Percentiles rank a stretch among this genome's conserved stretches.
Evolutionary conservation across 2,113 vertebrate genomes (phyloP).

Genomic region (Etheostoma cragini): DNA sequence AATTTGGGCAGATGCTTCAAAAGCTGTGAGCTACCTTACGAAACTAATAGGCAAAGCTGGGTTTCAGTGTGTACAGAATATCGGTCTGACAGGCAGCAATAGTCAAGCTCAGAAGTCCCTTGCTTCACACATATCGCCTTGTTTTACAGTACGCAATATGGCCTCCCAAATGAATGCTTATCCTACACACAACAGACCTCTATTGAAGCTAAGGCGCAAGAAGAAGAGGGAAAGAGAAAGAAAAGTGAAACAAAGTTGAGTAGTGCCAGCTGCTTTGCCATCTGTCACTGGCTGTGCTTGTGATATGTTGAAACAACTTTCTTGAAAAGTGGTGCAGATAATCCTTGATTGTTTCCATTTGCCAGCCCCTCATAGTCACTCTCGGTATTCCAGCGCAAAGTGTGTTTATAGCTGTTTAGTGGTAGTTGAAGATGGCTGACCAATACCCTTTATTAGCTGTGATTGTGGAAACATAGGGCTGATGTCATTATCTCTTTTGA

Average conservation of each 20-base stretch:
- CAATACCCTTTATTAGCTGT: constrained; percentile 1
- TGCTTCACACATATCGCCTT: constrained; percentile 65
- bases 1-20: constrained; percentile 51
- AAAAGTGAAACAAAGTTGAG: constrained; percentile 81
- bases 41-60: constrained; percentile 37
- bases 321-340: constrained; percentile 77
- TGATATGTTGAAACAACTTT: constrained; percentile 82
- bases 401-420: constrained; percentile 38
- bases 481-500: constrained; percentile 17
- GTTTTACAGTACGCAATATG: constrained; percentile 67
- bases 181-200: constrained; percentile 79
- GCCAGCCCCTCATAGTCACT: constrained; percentile 56
- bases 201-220: constrained; percentile 58
- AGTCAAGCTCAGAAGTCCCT: constrained; percentile 55
- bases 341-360: constrained; percentile 77
- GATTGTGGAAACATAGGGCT: constrained; percentile 9
- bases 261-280: constrained; percentile 85
- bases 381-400: constrained; percentile 47
- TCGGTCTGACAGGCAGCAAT: constrained; percentile 42
- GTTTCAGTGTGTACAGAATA: constrained; percentile 33
- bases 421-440: constrained; percentile 11
- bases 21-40: constrained; percentile 31
- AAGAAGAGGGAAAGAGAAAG: constrained; percentile 57
- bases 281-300: constrained; percentile 83
- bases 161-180: constrained; percentile 81